Evolutionary conservation across 2,888 invertebrate species (phyloP).

Genomic region (Conchocele bisecta): DNA sequence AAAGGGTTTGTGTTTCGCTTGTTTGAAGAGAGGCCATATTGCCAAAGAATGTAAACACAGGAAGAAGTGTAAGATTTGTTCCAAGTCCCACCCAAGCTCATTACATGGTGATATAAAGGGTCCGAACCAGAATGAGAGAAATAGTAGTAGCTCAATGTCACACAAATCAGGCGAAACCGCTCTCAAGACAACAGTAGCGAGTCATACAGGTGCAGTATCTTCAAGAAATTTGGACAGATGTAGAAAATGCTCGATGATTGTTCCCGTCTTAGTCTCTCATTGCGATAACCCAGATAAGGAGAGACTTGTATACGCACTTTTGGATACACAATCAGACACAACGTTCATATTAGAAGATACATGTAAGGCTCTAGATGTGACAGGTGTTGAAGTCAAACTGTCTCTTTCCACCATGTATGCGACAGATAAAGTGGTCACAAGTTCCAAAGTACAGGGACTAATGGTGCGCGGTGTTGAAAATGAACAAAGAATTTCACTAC

Average conservation of each 20-base stretch:
- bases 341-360: constrained; percentile 48
- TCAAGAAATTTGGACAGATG: not conserved
- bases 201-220: not conserved
- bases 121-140: not conserved
- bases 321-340: constrained; percentile 59
- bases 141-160: not conserved
- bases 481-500: constrained; percentile 17
- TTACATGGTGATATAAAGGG: constrained; percentile 28
- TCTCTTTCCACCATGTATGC: constrained; percentile 51
- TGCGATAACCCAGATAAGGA: constrained; percentile 30
- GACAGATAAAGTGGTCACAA: not conserved
- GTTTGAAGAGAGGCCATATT: constrained; percentile 21
- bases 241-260: constrained; percentile 20
- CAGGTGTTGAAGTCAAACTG: constrained; percentile 22
- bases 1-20: constrained; percentile 32
- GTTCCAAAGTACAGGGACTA: constrained; percentile 19
- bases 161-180: not conserved
- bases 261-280: constrained; percentile 47
- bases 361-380: constrained; percentile 14
- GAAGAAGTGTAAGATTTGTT: constrained; percentile 18
- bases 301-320: constrained; percentile 50
- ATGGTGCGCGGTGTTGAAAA: constrained; percentile 25
- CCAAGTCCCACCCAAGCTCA: constrained; percentile 30
- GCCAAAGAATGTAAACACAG: constrained; percentile 10
- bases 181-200: not conserved